These are phyloP conservation scores for Penaeus japonicus DNA, from an alignment of 1,140 invertebrate species.

Conservation along the genomic window DNA sequence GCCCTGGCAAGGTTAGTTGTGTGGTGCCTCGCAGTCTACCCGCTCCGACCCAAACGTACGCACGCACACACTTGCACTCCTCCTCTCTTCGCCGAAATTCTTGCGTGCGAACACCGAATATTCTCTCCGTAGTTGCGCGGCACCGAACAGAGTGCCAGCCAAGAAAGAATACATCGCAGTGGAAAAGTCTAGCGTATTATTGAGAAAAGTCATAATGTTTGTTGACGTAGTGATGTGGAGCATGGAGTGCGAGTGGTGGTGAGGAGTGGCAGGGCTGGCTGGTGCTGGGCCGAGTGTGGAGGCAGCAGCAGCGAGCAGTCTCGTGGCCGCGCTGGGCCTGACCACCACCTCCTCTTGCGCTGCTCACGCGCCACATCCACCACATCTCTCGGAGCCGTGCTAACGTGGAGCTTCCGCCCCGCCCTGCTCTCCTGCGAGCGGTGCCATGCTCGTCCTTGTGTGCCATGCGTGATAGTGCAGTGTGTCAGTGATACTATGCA, in stretches of 20 bases:
- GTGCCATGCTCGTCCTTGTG: too few species aligned
- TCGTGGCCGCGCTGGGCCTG: constrained; percentile 41
- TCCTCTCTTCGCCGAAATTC: background rate
- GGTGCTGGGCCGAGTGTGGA: too few species aligned
- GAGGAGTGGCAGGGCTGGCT: background rate
- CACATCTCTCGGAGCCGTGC: background rate
- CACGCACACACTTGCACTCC: constrained; percentile 16
- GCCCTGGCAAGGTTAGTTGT: constrained; percentile 52
- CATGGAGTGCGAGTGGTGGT: background rate
- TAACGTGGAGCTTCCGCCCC: background rate
- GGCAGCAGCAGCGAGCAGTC: constrained; percentile 28
- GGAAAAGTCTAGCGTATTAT: background rate
- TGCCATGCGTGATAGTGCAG: background rate
- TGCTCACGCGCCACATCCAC: background rate
- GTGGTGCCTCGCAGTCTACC: constrained; percentile 55
- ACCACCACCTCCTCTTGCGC: background rate
- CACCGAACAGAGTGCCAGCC: too few species aligned
- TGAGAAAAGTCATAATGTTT: background rate
- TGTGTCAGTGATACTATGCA: constrained; percentile 17
- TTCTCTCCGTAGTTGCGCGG: too few species aligned
- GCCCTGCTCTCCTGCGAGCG: background rate
- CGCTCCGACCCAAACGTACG: constrained; percentile 19
- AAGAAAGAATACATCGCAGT: too few species aligned
- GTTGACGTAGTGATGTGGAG: constrained; percentile 3
- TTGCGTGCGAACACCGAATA: too few species aligned